A percentile compares a stretch with the other conserved stretches of the same genome.
Evolutionary conservation across 1,140 invertebrate genomes (phyloP).

Genomic region (Amyelois transitella): DNA sequence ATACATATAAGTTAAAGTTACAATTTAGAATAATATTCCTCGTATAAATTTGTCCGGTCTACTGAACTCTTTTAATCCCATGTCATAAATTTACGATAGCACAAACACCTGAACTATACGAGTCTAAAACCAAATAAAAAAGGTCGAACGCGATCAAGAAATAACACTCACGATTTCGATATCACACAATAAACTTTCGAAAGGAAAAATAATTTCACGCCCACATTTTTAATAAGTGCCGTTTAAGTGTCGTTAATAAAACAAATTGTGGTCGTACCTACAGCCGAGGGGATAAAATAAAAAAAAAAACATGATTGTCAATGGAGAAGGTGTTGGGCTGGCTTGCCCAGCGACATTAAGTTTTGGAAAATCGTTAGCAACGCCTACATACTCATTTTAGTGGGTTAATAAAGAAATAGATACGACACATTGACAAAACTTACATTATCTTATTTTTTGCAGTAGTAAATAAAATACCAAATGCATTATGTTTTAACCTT

Average conservation of each 20-base stretch:
- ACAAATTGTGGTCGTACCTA: constrained; percentile 50
- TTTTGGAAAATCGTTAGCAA: constrained; percentile 59
- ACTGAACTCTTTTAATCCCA: too few species aligned
- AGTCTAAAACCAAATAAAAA: neutral
- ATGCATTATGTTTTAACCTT: too few species aligned
- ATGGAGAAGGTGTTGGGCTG: constrained; percentile 19
- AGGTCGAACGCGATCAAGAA: constrained; percentile 7
- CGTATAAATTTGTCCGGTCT: too few species aligned
- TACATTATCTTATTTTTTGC: neutral
- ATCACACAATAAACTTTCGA: constrained; percentile 25
- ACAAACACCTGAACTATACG: neutral
- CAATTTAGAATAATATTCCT: too few species aligned
- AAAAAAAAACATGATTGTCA: constrained; percentile 37
- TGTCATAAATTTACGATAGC: too few species aligned
- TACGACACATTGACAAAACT: neutral
- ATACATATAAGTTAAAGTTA: too few species aligned
- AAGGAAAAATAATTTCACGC: constrained; percentile 45
- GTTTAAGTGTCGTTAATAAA: constrained; percentile 64
- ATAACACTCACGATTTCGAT: constrained; percentile 22
- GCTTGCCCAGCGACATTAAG: constrained; percentile 34
- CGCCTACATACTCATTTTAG: constrained; percentile 40
- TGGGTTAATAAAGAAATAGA: neutral
- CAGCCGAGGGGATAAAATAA: constrained; percentile 38
- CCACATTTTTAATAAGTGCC: constrained; percentile 62
- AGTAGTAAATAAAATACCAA: too few species aligned